Evolutionary conservation across 2,113 vertebrate genomes (phyloP).

Genomic region (Abramis brama): DNA sequence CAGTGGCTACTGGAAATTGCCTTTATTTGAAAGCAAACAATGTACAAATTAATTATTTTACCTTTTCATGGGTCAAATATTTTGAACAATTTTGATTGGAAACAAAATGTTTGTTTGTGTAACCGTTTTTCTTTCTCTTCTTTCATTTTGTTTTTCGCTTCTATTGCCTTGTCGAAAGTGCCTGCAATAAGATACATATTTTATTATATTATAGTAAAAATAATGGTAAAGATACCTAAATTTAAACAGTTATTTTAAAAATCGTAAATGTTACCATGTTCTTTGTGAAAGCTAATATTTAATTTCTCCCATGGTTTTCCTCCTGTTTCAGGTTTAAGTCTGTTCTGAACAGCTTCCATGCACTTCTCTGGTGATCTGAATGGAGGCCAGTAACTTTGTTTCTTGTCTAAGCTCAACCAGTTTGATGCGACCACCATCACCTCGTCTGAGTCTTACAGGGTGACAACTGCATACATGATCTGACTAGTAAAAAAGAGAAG

Average conservation of each 20-base stretch:
- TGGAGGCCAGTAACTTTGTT: slow-evolving; percentile 1
- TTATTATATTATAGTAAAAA: background rate
- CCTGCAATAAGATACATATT: background rate
- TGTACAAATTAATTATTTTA: background rate
- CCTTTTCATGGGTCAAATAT: background rate
- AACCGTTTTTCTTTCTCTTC: background rate
- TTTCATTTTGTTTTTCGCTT: background rate
- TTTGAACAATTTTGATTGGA: background rate
- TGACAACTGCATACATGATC: background rate
- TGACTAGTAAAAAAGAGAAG: background rate
- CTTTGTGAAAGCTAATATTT: background rate
- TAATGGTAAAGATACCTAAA: background rate
- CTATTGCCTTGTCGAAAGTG: background rate
- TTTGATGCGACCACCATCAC: background rate
- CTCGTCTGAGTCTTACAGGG: background rate
- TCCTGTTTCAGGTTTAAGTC: background rate
- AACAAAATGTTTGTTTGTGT: background rate
- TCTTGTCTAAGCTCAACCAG: background rate
- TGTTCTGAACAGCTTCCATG: background rate
- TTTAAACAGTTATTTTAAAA: background rate
- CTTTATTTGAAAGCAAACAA: background rate
- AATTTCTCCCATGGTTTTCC: background rate
- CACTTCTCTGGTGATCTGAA: slow-evolving; percentile 9
- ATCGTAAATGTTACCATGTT: background rate
- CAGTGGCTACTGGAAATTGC: background rate